A percentile compares a stretch with the other conserved stretches of the same genome.
These are phyloP conservation scores for Oenanthe oenanthe DNA, from an alignment of 2,113 vertebrate genomes.

Conservation along the genomic window DNA sequence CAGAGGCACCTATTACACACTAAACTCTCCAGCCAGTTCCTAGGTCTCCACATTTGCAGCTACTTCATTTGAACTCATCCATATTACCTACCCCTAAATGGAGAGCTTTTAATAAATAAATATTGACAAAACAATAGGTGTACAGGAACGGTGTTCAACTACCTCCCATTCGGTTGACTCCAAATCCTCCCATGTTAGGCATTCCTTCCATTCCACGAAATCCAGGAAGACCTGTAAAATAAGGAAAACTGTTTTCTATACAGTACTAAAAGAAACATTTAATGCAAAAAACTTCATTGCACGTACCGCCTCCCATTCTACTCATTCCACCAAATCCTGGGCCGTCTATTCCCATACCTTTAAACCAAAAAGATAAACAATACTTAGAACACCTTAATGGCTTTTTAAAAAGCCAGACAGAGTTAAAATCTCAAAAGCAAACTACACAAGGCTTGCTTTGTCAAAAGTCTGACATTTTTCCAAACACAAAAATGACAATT, in stretches of 20 bases:
- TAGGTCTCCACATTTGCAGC: background rate
- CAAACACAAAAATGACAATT: background rate
- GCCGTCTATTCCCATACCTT: constrained; percentile 90
- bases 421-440: background rate
- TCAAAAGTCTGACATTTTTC: background rate
- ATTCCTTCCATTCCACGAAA: constrained; percentile 92
- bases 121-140: background rate
- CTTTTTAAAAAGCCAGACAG: background rate
- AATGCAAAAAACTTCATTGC: constrained; percentile 9
- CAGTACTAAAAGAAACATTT: background rate
- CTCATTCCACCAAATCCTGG: constrained; percentile 90
- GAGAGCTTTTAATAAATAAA: background rate
- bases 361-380: constrained; percentile 61
- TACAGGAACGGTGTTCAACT: background rate
- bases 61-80: constrained; percentile 50
- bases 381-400: background rate
- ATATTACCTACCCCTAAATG: constrained; percentile 3
- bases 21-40: constrained; percentile 7
- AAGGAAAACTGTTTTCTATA: constrained; percentile 47
- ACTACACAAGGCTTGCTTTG: background rate
- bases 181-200: constrained; percentile 91
- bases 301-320: constrained; percentile 88
- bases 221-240: constrained; percentile 82
- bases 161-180: constrained; percentile 93
- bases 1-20: background rate